Evolutionary conservation across 2,888 invertebrate species (phyloP), one percentile per base, ranked within the genome.

Genomic region (Cephalotes varians): DNA sequence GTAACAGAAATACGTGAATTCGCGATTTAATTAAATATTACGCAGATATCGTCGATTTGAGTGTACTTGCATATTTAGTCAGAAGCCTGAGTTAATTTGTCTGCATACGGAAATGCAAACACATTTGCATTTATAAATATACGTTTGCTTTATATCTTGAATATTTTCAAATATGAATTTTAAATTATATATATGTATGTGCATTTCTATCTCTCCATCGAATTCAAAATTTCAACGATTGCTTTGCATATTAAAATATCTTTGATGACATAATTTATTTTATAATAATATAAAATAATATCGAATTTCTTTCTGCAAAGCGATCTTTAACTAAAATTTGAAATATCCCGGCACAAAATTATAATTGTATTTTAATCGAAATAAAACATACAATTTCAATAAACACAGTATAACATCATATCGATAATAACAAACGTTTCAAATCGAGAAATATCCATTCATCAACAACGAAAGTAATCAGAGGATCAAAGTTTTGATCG

Each of bases 11-110:
- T 31, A 67, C 4, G 21, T 21, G 67, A 58, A 58, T 56, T 58
- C 44, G 12, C 34, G 12, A n/a, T 69, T 67, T 79, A 58, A 69
- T 79, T 56, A 79, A 79, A 69, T 47, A 31, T 69, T 79, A 69
- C 31, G 15, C 62, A 64, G 21, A 56, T 54, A 67, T 64, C 1
- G 44, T 25, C 34, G 12, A 31, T 40, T 79, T 56, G 12, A 67
- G 34, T 47, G 25, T 12, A 44, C 37, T 25, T 51, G 37, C 37
- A 44, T 56, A 56, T 69, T 67, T 69, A 47, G 69, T 47, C 56
- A 18, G 44, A 56, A 34, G 44, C 44, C 56, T 69, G 56, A 69
- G 69, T 79, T 69, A 69, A 79, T 79, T 79, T 69, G 25, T 56
- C 69, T 4, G 44, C 56, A 21, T 65, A 65, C 34, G 40, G 25